phyloP scores from a whole-genome alignment of 1,140 invertebrate species.

The Hermatobates lingyangjiaoensis region DNA sequence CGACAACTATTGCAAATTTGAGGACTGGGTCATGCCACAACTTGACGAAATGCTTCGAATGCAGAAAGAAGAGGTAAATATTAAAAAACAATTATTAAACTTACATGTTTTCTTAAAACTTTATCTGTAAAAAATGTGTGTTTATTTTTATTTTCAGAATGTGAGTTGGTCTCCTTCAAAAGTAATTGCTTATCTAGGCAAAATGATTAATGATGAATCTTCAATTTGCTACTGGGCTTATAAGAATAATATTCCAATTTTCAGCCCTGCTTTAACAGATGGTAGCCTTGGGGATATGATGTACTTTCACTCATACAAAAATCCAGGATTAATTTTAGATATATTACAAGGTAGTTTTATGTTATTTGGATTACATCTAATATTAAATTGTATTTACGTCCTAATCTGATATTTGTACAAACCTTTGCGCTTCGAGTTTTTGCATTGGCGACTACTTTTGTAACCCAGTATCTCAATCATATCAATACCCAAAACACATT shows the following conservation, averaged over 20 bases:
- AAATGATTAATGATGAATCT: conserved; percentile 73
- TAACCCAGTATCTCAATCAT: too few species aligned
- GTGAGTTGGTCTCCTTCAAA: conserved; percentile 85
- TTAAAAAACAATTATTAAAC: conserved; percentile 2
- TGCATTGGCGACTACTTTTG: too few species aligned
- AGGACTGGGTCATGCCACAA: conserved; percentile 93
- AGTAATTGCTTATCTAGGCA: conserved; percentile 63
- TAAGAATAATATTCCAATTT: conserved; percentile 94
- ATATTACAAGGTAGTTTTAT: conserved; percentile 56
- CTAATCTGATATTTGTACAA: too few species aligned
- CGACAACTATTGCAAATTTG: conserved; percentile 95
- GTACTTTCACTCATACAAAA: conserved; percentile 91
- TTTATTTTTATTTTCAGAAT: conserved; percentile 24
- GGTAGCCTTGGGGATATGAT: conserved; percentile 98
- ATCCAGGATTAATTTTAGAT: conserved; percentile 82
- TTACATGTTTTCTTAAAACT: too few species aligned
- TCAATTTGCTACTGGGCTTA: conserved; percentile 98
- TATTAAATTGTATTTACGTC: too few species aligned
- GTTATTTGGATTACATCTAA: too few species aligned
- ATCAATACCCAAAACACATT: too few species aligned
- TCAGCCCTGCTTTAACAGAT: conserved; percentile 94
- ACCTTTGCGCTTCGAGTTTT: too few species aligned
- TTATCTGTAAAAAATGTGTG: conserved; percentile 1
- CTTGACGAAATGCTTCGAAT: conserved; percentile 80
- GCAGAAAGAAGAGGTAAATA: conserved; percentile 47